phyloP scores from a whole-genome alignment of 2,113 vertebrate species.

The Neomonachus schauinslandi region DNA sequence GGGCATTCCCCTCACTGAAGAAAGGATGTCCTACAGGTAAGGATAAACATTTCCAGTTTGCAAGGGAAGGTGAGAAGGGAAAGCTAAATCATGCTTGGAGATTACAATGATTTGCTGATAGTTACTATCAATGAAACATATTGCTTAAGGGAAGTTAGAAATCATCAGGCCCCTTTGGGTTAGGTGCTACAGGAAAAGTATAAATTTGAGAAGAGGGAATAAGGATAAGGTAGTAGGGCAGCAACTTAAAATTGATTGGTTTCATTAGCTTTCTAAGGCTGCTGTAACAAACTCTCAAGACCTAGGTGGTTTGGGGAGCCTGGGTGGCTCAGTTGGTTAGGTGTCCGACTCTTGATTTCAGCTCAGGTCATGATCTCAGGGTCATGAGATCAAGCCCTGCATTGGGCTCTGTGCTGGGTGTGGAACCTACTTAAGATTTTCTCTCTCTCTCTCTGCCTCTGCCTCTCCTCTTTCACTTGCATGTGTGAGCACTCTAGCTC shows the following conservation, averaged over 20 bases:
- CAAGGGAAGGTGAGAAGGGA: not conserved
- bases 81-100: not conserved
- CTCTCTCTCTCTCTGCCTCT: not conserved
- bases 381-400: not conserved
- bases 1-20: not conserved
- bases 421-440: not conserved
- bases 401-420: not conserved
- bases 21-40: not conserved
- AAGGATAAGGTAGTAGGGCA: not conserved
- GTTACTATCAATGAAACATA: not conserved
- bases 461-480: not conserved
- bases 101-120: not conserved
- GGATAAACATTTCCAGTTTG: not conserved
- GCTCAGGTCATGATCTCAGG: not conserved
- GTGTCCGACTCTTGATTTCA: not conserved
- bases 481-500: not conserved
- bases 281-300: not conserved
- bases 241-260: not conserved
- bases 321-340: not conserved
- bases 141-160: not conserved
- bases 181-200: not conserved
- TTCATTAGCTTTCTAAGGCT: not conserved
- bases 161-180: not conserved
- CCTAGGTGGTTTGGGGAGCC: not conserved
- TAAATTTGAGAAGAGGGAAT: not conserved